These are phyloP conservation scores for Synergus laeviventris DNA, from an alignment of 2,888 invertebrate species.

Conservation along the genomic window DNA sequence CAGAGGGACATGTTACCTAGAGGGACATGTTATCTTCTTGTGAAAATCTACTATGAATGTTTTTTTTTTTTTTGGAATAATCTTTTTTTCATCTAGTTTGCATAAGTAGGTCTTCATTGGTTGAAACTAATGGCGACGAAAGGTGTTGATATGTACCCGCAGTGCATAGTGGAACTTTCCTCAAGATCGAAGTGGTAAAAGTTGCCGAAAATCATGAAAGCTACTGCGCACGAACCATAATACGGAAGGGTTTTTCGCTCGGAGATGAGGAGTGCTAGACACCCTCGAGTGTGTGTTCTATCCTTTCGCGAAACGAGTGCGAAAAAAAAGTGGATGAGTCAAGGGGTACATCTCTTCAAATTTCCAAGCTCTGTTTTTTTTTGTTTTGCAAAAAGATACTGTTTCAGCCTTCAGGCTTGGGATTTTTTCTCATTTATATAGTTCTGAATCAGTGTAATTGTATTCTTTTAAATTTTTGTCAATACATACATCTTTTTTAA, in stretches of 20 bases:
- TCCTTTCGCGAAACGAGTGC: neutral
- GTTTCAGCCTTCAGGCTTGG: neutral
- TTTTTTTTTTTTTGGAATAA: neutral
- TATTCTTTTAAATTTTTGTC: no score
- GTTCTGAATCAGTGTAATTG: neutral
- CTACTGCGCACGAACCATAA: constrained; percentile 32
- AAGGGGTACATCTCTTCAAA: neutral
- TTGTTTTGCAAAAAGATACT: neutral
- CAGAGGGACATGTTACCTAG: neutral
- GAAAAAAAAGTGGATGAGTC: neutral
- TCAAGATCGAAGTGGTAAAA: constrained; percentile 34
- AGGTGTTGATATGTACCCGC: constrained; percentile 34
- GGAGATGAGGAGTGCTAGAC: constrained; percentile 3
- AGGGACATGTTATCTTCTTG: neutral
- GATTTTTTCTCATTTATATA: neutral
- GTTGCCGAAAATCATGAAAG: constrained; percentile 38
- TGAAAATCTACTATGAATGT: neutral
- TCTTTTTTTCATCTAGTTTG: neutral
- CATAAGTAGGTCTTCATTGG: neutral
- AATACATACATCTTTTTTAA: no score
- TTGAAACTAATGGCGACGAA: constrained; percentile 26
- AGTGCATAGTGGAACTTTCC: constrained; percentile 15
- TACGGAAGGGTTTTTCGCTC: constrained; percentile 27
- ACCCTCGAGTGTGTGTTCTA: neutral
- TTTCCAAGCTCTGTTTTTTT: neutral